These are phyloP conservation scores for Notechis scutatus DNA, from an alignment of 2,113 vertebrate species.

Conservation along the genomic window DNA sequence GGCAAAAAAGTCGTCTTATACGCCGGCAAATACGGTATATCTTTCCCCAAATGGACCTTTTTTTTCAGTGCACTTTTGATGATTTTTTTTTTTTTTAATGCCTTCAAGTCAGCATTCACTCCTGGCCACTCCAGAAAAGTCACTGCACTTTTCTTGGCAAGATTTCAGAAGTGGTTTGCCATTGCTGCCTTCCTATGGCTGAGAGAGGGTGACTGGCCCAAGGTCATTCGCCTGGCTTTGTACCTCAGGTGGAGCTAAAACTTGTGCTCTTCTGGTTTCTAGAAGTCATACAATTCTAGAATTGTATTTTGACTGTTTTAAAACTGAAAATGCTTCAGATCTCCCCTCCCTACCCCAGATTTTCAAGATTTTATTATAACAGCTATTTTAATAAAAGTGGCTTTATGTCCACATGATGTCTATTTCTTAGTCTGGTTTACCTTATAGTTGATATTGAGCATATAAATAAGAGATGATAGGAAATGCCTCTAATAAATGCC, in stretches of 20 bases:
- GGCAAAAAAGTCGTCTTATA: too few species aligned
- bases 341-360: background rate
- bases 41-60: background rate
- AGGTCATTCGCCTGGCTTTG: background rate
- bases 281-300: background rate
- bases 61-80: background rate
- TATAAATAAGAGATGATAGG: background rate
- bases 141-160: background rate
- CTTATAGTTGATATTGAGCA: background rate
- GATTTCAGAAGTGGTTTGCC: background rate
- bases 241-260: background rate
- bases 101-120: background rate
- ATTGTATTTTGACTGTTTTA: too few species aligned
- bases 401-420: background rate
- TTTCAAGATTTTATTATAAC: background rate
- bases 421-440: background rate
- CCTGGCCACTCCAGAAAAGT: background rate
- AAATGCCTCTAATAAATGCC: background rate
- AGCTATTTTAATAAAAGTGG: background rate
- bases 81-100: background rate
- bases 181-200: background rate
- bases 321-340: too few species aligned
- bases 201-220: background rate
- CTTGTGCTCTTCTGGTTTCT: background rate
- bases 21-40: too few species aligned